Evolutionary conservation across 2,113 vertebrate species (phyloP).

Genomic region (Anolis sagrei): DNA sequence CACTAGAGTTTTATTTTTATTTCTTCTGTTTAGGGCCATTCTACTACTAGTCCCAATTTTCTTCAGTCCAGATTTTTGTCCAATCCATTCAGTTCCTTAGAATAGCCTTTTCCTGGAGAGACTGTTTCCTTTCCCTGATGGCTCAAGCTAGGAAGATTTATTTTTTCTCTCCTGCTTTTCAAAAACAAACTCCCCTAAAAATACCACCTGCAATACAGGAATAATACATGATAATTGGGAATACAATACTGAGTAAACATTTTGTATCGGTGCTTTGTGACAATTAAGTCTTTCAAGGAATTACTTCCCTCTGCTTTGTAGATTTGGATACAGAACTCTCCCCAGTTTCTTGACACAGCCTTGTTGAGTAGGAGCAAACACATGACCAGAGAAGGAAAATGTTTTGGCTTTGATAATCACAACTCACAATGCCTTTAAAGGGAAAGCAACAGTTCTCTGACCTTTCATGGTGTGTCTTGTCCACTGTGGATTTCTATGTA

Average conservation of each 20-base stretch:
- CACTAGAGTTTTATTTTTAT: neutral
- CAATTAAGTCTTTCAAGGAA: neutral
- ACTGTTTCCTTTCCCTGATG: neutral
- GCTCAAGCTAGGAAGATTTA: neutral
- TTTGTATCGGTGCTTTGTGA: neutral
- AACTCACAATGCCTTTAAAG: conserved; percentile 28
- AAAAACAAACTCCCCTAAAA: neutral
- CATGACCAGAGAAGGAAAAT: neutral
- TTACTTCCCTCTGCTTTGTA: neutral
- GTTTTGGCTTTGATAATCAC: neutral
- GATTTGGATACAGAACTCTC: neutral
- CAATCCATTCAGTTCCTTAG: neutral
- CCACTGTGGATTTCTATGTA: conserved; percentile 4
- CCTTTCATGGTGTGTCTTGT: neutral
- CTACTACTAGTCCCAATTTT: too few species aligned
- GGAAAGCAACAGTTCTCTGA: neutral
- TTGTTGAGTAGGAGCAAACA: conserved; percentile 8
- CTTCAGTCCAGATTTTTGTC: neutral
- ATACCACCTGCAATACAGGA: neutral
- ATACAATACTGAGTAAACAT: neutral
- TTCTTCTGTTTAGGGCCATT: neutral
- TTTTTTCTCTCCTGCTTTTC: neutral
- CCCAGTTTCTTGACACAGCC: neutral
- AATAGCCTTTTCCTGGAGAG: neutral
- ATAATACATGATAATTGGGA: neutral